phyloP scores from a whole-genome alignment of 2,888 invertebrate genomes.

The Eilema sororculum region DNA sequence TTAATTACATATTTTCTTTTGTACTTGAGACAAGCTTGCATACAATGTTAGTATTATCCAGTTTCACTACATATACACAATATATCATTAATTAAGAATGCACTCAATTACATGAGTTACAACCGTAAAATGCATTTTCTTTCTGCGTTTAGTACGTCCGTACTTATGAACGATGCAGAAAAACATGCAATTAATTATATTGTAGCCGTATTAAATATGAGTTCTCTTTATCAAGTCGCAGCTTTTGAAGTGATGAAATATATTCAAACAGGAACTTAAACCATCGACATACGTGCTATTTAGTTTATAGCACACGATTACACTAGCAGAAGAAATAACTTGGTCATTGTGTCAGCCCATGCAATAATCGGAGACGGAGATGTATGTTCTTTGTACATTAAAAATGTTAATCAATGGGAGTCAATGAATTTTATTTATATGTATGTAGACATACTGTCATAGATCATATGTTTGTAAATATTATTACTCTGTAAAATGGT shows the following conservation, averaged over 20 bases:
- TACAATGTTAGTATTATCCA: not conserved
- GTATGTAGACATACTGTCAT: conserved; percentile 81
- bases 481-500: conserved; percentile 85
- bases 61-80: conserved; percentile 2
- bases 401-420: conserved; percentile 77
- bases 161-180: conserved; percentile 15
- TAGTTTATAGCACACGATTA: conserved; percentile 21
- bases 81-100: not conserved
- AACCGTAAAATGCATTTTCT: conserved; percentile 19
- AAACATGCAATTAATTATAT: conserved; percentile 9
- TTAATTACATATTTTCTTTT: not conserved
- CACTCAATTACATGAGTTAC: not conserved
- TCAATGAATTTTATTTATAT: conserved; percentile 86
- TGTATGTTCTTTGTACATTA: conserved; percentile 81
- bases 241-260: conserved; percentile 24
- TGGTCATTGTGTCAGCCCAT: conserved; percentile 68
- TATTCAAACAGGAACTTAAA: conserved; percentile 24
- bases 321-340: conserved; percentile 32
- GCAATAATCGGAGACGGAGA: conserved; percentile 61
- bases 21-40: not conserved
- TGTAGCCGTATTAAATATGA: conserved; percentile 28
- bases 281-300: conserved; percentile 19
- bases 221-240: conserved; percentile 26
- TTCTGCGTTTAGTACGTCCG: conserved; percentile 32
- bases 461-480: conserved; percentile 85